A percentile compares a stretch with the other conserved stretches of the same genome.
Evolutionary conservation across 2,888 invertebrate genomes (phyloP).

Genomic region (Ptychoptera contaminata): DNA sequence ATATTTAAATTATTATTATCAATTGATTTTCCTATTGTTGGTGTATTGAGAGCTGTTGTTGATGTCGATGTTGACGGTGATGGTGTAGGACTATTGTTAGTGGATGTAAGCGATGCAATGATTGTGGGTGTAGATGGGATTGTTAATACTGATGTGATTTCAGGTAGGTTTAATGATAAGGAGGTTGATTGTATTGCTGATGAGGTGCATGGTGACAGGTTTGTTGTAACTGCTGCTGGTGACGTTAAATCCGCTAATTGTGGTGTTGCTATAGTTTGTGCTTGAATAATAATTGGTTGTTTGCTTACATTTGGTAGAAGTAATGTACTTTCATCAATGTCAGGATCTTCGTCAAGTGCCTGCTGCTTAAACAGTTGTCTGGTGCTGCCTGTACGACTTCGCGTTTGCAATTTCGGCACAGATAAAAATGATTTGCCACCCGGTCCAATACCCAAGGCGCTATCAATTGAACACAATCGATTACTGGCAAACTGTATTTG

Average conservation of each 20-base stretch:
- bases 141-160: background rate
- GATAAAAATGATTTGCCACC: conserved; percentile 19
- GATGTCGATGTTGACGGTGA: background rate
- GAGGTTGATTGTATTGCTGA: conserved; percentile 1
- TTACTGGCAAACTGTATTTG: background rate
- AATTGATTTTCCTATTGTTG: conserved; percentile 6
- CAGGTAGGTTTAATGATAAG: background rate
- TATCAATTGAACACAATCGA: background rate
- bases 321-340: conserved; percentile 36
- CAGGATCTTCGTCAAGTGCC: conserved; percentile 36
- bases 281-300: conserved; percentile 6
- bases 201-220: conserved; percentile 3
- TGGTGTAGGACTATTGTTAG: conserved; percentile 6
- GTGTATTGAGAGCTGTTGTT: conserved; percentile 6
- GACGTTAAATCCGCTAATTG: conserved; percentile 1
- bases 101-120: conserved; percentile 2
- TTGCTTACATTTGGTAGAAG: conserved; percentile 22
- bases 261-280: background rate
- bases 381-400: conserved; percentile 33
- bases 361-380: conserved; percentile 41
- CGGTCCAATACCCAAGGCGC: background rate
- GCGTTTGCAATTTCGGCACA: conserved; percentile 29
- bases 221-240: conserved; percentile 6
- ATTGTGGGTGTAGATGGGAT: conserved; percentile 3
- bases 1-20: conserved; percentile 12